phyloP scores from a whole-genome alignment of 2,797 vertebrate genomes.

The Fratercula arctica region DNA sequence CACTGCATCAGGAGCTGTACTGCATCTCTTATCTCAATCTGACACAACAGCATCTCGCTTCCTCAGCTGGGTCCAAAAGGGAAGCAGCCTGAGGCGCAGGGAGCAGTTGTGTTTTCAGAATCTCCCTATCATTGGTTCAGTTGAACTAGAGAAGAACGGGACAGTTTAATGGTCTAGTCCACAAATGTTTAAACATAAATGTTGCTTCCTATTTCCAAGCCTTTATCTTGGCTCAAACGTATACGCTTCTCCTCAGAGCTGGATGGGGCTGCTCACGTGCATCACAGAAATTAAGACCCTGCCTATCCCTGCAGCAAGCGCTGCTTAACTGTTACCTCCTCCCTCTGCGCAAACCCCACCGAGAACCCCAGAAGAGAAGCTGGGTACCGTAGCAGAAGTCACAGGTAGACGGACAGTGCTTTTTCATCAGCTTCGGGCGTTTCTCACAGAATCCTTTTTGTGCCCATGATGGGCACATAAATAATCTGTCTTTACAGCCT shows the following conservation, averaged over 20 bases:
- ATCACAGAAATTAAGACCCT: not conserved
- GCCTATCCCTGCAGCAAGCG: not conserved
- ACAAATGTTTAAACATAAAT: not conserved
- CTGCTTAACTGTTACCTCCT: not conserved
- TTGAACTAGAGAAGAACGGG: not conserved
- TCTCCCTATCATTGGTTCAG: not conserved
- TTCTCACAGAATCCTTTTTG: constrained; percentile 89
- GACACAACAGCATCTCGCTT: not conserved
- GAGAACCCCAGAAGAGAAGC: rapidly evolving
- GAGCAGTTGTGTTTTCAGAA: not conserved
- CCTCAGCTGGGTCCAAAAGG: not conserved
- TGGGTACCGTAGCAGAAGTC: constrained; percentile 93
- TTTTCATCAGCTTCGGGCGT: constrained; percentile 90
- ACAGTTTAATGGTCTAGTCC: not conserved
- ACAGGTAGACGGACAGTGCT: constrained; percentile 93
- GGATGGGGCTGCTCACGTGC: not conserved
- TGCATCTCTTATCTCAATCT: not conserved
- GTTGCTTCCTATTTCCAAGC: not conserved
- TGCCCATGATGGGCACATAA: constrained; percentile 90
- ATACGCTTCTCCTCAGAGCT: not conserved
- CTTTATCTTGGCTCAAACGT: not conserved
- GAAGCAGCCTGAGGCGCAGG: not conserved
- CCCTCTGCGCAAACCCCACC: not conserved
- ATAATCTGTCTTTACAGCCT: constrained; percentile 94
- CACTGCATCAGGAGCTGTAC: not conserved